phyloP scores from a whole-genome alignment of 2,797 vertebrate genomes.

The Chrosomus eos region DNA sequence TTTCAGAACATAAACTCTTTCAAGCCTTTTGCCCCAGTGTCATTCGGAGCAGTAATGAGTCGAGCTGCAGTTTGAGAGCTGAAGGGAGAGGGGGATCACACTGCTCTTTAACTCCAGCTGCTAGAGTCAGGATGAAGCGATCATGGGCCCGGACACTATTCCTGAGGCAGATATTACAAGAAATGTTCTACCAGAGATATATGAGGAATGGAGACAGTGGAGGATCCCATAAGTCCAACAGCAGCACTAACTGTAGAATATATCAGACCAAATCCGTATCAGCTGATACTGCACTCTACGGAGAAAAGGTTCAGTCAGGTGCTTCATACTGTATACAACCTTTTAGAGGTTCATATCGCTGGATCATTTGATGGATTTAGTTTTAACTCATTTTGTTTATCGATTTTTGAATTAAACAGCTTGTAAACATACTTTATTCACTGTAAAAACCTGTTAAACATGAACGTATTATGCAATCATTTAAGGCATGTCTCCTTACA shows the following conservation, averaged over 20 bases:
- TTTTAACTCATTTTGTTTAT: not conserved
- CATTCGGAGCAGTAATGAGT: slow-evolving; percentile 41
- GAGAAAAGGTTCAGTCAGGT: not conserved
- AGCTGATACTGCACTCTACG: not conserved
- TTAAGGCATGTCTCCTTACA: not conserved
- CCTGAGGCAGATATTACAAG: slow-evolving; percentile 1
- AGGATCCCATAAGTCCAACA: not conserved
- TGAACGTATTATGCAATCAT: not conserved
- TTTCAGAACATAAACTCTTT: slow-evolving; percentile 51
- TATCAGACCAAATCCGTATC: not conserved
- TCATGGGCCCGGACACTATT: slow-evolving; percentile 7
- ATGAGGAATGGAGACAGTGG: not conserved
- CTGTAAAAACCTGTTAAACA: not conserved
- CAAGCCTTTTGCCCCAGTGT: slow-evolving; percentile 41
- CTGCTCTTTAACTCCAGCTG: slow-evolving; percentile 35
- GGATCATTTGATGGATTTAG: not conserved
- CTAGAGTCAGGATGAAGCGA: slow-evolving; percentile 19
- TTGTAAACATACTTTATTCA: not conserved
- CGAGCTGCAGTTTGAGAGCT: slow-evolving; percentile 15
- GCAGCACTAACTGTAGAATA: not conserved
- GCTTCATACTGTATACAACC: not conserved
- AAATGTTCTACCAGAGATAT: not conserved
- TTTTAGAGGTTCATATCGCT: not conserved
- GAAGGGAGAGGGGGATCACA: slow-evolving; percentile 28
- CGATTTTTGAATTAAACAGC: not conserved